Evolutionary conservation across 2,113 vertebrate genomes (phyloP), one percentile per base, ranked within the genome.

Genomic region (Neodontobutis hainanensis): DNA sequence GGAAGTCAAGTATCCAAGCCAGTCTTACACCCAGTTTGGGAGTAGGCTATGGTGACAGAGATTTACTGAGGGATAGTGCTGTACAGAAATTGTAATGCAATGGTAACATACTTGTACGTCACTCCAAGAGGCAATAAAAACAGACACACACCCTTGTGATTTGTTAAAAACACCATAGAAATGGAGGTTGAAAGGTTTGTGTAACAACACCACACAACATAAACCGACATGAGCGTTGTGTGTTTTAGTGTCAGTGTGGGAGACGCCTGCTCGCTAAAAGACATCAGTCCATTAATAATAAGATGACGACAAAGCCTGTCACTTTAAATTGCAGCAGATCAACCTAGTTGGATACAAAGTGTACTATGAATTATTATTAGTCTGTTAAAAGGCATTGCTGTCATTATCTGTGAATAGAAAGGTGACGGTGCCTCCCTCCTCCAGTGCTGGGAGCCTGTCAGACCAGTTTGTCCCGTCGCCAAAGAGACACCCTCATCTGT

Each of bases 391-490:
- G 19, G 45, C 16, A 43, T 47, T 11, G 61, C 70, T 5, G 3
- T 72, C 62, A 50, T 36, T 7, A 0, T 50, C 32, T 2, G 5
- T 77, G 63, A 65, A 72, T 16, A 79, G 15, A 67, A 50, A 57
- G 40, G n/a, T 60, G 46, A 63, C n/a, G 4, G 14, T 62, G 19
- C 58, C 75, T 85, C 75, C 61, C 77, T 61, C 74, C 66, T 59
- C 66, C 57, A 67, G 38, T 34, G 46, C 66, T 34, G 48, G 46
- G 51, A 48, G 65, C 85, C 81, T 73, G 87, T 87, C 74, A 49
- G 77, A 83, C 89, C 82, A 42, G 87, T 88, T 90, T 74, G 53
- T 16, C 16, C 58, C 9, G 70, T 75, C 63, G 67, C 19, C 55
- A 32, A 58, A 61, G 40, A 68, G 51, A 32, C 48, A 4, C 72